These are phyloP conservation scores for Psix sp. DNA, from an alignment of 1,140 invertebrate genomes.

Conservation along the genomic window DNA sequence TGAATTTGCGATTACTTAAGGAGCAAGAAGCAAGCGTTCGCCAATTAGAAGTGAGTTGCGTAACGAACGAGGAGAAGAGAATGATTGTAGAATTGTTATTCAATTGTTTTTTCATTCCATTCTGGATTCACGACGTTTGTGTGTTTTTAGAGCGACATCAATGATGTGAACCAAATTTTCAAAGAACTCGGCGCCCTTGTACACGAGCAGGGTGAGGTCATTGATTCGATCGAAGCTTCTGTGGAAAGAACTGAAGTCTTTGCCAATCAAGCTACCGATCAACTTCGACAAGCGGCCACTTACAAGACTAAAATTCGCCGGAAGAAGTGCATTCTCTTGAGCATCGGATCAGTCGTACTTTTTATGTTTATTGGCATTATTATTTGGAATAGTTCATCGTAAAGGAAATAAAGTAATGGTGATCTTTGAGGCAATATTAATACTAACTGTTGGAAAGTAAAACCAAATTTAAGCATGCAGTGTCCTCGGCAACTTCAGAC, in stretches of 20 bases:
- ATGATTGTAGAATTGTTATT: too few relatives aligned
- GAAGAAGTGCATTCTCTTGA: constrained; percentile 88
- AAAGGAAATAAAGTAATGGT: constrained; percentile 9
- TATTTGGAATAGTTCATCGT: constrained; percentile 73
- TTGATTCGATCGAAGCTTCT: constrained; percentile 98
- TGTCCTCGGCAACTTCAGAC: too few relatives aligned
- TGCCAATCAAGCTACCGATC: constrained; percentile 88
- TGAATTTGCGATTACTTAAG: constrained; percentile 89
- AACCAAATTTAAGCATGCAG: too few relatives aligned
- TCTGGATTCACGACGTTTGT: too few relatives aligned
- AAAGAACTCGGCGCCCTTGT: constrained; percentile 97
- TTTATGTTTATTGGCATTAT: constrained; percentile 85
- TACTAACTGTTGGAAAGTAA: too few relatives aligned
- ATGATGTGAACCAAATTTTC: constrained; percentile 98
- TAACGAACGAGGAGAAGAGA: too few relatives aligned
- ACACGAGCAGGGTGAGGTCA: constrained; percentile 96
- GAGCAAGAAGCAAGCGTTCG: constrained; percentile 93
- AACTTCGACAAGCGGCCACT: constrained; percentile 88
- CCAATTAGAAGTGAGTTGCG: constrained; percentile 87
- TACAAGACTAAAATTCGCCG: constrained; percentile 92
- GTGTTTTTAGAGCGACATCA: constrained; percentile 89
- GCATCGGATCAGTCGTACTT: constrained; percentile 83
- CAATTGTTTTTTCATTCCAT: too few relatives aligned
- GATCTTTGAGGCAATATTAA: too few relatives aligned
- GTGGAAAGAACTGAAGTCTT: constrained; percentile 93